Evolutionary conservation across 2,113 vertebrate genomes (phyloP).

Genomic region (Reinhardtius hippoglossoides): DNA sequence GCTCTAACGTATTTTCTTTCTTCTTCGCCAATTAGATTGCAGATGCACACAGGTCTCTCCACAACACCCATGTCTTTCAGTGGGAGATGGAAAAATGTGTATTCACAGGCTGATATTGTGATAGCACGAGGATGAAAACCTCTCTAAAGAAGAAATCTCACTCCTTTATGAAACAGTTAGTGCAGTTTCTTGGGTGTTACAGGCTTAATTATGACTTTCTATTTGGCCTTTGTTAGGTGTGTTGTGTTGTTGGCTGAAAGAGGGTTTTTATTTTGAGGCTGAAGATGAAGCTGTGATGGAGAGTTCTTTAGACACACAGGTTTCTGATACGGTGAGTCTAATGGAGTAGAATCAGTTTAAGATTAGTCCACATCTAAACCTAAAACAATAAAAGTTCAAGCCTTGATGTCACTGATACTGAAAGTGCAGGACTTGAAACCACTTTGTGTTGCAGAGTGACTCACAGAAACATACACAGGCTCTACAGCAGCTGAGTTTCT

Average conservation of each 20-base stretch:
- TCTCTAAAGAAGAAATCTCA: constrained; percentile 1
- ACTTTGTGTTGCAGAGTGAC: not conserved
- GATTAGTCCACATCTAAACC: not conserved
- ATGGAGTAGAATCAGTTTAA: constrained; percentile 33
- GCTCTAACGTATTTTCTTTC: constrained; percentile 52
- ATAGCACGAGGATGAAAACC: constrained; percentile 17
- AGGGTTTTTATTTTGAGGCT: not conserved
- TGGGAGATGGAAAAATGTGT: constrained; percentile 8
- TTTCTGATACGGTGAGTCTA: constrained; percentile 28
- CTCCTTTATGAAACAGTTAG: constrained; percentile 1
- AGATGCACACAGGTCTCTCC: constrained; percentile 37
- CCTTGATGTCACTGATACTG: not conserved
- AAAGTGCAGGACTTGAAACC: not conserved
- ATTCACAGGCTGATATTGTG: constrained; percentile 15
- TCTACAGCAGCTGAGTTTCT: not conserved
- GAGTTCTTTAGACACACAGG: constrained; percentile 21
- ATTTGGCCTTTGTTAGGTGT: not conserved
- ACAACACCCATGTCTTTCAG: constrained; percentile 11
- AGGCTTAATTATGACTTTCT: constrained; percentile 4
- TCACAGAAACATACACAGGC: constrained; percentile 1
- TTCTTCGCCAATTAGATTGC: constrained; percentile 29
- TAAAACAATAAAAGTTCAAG: constrained; percentile 9
- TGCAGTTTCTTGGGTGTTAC: not conserved
- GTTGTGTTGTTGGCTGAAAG: constrained; percentile 6
- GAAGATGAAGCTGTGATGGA: constrained; percentile 14